Base-by-base conservation (phyloP, 2,113 vertebrate genomes). In the Leptobrachium leishanense region DNA sequence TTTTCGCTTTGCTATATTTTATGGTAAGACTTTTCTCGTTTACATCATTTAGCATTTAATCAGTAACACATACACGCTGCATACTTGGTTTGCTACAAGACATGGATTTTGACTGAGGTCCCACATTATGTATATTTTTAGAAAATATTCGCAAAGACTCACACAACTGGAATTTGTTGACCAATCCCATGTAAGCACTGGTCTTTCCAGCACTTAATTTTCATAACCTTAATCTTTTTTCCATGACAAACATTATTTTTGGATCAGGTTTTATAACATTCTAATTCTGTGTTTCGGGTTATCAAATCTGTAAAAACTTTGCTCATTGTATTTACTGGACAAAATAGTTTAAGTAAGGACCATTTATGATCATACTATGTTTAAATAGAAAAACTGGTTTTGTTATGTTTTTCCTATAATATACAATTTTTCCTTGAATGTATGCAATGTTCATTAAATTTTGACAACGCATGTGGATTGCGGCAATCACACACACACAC, bases 1-100 rank as follows among this genome's bases (percentile, higher is more conserved):
- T 96, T 99, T 73, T 92, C 95, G n/a, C 81, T 96, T 74, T 94
- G 91, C 89, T 99, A 99, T 91, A 94, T 98, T 87, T 91, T 97
- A 88, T 99, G 98, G 98, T 99, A 95, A 91, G 93, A 84, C 76
- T 76, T 64, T 20, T 73, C 4, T 31, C 39, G 55, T 2, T 12
- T 59, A 59, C 55, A 15, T 59, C 86, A 88, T 90, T 88, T 85
- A 85, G 87, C 83, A 83, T 87, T 84, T 92, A 91, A 90, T 89
- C 85, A 73, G 87, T 88, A 89, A 85, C 89, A 91, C 88, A 91
- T 88, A 87, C 87, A 87, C 67, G 1, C 86, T 85, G 85, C 42
- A 83, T 85, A 85, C 84, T 83, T 90, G 81, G 71, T 87, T 88
- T 88, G 85, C 86, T 89, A 88, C 87, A 87, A 87, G 88, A 90